Evolutionary conservation across 37 sponge, comb jelly and placozoan species (phyloP).

Genomic region (Amphimedon queenslandica): DNA sequence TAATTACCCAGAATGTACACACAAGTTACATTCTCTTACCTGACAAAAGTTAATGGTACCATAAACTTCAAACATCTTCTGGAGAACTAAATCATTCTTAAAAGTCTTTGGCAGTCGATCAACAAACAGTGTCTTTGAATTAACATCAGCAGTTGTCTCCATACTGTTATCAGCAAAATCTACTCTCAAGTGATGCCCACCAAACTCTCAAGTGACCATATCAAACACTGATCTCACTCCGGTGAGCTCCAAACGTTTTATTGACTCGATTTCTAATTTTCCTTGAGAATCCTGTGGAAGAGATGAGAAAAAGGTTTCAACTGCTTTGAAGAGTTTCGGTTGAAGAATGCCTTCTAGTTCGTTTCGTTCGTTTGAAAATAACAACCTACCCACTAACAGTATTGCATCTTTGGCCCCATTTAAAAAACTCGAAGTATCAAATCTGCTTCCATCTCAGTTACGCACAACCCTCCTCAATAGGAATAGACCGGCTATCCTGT

Average conservation of each 20-base stretch:
- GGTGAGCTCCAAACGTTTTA: conserved; percentile 38
- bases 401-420: conserved; percentile 53
- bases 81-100: conserved; percentile 23
- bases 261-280: conserved; percentile 33
- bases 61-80: conserved; percentile 31
- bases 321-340: conserved; percentile 16
- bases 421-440: conserved; percentile 17
- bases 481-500: conserved; percentile 29
- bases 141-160: conserved; percentile 50
- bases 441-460: not conserved
- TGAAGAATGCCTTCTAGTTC: conserved; percentile 16
- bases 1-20: not conserved
- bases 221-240: conserved; percentile 42
- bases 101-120: conserved; percentile 68
- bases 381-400: conserved; percentile 75
- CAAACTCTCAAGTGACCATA: conserved; percentile 50
- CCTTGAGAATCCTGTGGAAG: conserved; percentile 10
- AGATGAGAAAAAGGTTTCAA: conserved; percentile 4
- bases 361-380: conserved; percentile 13
- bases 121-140: conserved; percentile 71
- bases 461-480: conserved; percentile 20
- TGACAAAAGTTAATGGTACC: conserved; percentile 77
- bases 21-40: too few relatives aligned
- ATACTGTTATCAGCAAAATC: conserved; percentile 68
- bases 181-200: conserved; percentile 57